Base-by-base conservation (phyloP, 2,797 vertebrate species). In the Diplodus puntazzo region DNA sequence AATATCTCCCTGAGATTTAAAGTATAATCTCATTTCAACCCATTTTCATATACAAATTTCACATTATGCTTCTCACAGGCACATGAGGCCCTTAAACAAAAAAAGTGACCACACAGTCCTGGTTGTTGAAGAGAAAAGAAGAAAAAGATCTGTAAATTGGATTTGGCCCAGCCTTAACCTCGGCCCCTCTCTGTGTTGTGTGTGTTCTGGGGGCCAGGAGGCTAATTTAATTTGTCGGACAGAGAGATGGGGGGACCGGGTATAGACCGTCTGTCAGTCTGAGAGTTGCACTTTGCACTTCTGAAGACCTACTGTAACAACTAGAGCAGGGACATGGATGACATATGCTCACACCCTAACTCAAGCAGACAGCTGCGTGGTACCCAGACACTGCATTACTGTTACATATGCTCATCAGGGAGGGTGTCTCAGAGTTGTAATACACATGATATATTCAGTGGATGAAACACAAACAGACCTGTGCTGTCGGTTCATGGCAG, bases 401-500 rank as follows among this genome's bases (percentile, higher is more conserved):
- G 71, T 50, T 54, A 69, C 75, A 61, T 43, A 49, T 30, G 69
- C 46, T 81, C 79, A 53, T 21, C 20, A 11, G 46, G 57, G 57
- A 59, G 55, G 23, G 25, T 10, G 3, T 50, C 61, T 59, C 48
- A 11, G 34, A 45, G 46, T 52, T 46, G 65, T 17, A 18, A 50
- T 61, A 63, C 65, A 60, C 21, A 43, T 0, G 21, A 13, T 48
- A 20, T 48, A 50, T 50, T 71, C 55, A 52, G 53, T 30, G 55
- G 25, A 55, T 25, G 21, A 58, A 50, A 68, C 11, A 39, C n/a
- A 86, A 77, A 88, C 82, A 63, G 69, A 98, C 98, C 96, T 96
- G 92, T 97, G 94, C 11, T 97, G 97, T 64, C 95, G 94, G 93
- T 95, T 97, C 90, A 99, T 98, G 2, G 97, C 95, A 1, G 98